Evolutionary conservation across 2,888 invertebrate genomes (phyloP).

Genomic region (Brachypterus glaber): DNA sequence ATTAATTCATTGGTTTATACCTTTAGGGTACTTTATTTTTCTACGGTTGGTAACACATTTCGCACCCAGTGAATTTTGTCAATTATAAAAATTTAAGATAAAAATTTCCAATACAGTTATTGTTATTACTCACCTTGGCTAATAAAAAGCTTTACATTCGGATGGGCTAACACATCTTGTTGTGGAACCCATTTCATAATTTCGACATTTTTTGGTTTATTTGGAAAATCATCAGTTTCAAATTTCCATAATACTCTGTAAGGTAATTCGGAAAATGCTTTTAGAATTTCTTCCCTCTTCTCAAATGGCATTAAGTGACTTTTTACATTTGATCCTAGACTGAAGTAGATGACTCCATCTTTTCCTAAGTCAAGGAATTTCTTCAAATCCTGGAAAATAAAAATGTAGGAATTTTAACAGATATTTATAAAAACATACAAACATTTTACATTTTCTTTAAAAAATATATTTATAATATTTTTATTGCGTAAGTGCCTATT

Average conservation of each 20-base stretch:
- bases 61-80: no score
- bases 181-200: slow-evolving; percentile 39
- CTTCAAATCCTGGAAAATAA: slow-evolving; percentile 33
- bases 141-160: slow-evolving; percentile 27
- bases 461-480: no score
- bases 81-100: no score
- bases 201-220: slow-evolving; percentile 35
- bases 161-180: slow-evolving; percentile 33
- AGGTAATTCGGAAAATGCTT: slow-evolving; percentile 36
- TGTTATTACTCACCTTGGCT: slow-evolving; percentile 29
- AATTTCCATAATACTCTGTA: slow-evolving; percentile 42
- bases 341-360: slow-evolving; percentile 38
- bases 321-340: slow-evolving; percentile 39
- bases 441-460: no score
- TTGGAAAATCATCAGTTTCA: slow-evolving; percentile 31
- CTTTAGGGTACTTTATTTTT: no score
- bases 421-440: no score
- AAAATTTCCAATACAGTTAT: no score
- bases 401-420: no score
- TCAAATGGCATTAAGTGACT: slow-evolving; percentile 30
- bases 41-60: no score
- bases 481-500: no score
- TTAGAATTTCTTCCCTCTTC: slow-evolving; percentile 29
- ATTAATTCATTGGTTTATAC: no score
- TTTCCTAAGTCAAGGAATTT: slow-evolving; percentile 31